Percentiles rank a stretch among this genome's conserved stretches.
Conservation (phyloP, 2,888 invertebrate species). For the Microctonus brassicae region DNA sequence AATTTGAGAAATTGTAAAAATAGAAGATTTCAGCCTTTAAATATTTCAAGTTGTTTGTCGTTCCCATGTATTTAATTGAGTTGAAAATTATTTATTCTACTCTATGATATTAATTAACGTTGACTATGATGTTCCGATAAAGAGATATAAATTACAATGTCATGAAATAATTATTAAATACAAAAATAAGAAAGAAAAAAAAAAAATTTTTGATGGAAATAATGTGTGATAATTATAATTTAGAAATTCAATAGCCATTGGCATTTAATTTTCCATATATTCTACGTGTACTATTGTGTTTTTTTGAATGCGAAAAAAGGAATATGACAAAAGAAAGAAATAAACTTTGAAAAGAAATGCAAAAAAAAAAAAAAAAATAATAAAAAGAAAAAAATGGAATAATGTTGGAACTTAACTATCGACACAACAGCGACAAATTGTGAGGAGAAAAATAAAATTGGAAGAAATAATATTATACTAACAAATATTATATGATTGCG, state of each 20-base stretch:
- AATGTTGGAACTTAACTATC: slow-evolving; percentile 21
- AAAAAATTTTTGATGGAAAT: background rate
- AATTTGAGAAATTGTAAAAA: slow-evolving; percentile 49
- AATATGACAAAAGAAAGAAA: background rate
- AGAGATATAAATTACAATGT: background rate
- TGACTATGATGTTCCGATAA: background rate
- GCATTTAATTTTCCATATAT: no score
- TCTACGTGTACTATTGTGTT: no score
- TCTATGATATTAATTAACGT: background rate
- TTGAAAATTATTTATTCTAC: no score
- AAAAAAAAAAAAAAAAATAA: background rate
- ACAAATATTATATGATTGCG: no score
- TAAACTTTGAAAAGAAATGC: background rate
- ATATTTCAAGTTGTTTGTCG: background rate
- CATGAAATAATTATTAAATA: no score
- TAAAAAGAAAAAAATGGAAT: background rate
- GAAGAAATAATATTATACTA: background rate
- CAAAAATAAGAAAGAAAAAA: background rate
- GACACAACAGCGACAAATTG: slow-evolving; percentile 29
- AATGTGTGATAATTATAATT: no score
- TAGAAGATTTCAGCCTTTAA: background rate
- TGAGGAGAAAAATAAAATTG: slow-evolving; percentile 2
- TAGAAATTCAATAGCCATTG: no score
- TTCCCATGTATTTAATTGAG: no score
- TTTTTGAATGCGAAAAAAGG: no score